Evolutionary conservation across 1,140 invertebrate species (phyloP), one percentile per base, ranked within the genome.

Genomic region (Bicyclus anynana): DNA sequence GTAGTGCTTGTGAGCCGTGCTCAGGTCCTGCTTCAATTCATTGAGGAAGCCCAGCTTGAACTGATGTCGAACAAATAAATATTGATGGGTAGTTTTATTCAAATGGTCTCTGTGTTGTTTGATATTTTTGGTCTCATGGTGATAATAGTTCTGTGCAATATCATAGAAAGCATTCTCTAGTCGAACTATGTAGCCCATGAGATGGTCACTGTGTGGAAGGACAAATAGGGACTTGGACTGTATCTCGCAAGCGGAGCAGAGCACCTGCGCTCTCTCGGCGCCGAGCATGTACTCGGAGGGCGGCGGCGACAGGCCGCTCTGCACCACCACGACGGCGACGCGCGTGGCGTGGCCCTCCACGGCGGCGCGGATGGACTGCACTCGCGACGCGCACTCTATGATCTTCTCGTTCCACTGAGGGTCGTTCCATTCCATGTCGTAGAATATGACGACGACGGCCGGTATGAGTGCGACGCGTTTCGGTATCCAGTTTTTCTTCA

Each of bases 41-140:
- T 96, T 96, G 37, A 98, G 93, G 89, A 98, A 99, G n/a, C 94
- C 98, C 77, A 99, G 94, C 90, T 99, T 99, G 77, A 98, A 99
- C 71, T 98, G 96, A 90, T 99, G 97, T 17, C 98, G 90, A 2
- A 99, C 96, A 91, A 97, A 97, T 14, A 99, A 89, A 67, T 95
- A 94, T 74, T 96, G 95, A 89, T 99, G 97, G 12, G 94, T 95
- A 9, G 94, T 96, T 90, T 97, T 97, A 71, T 97, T 97, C 9
- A 99, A 90, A 72, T 97, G 94, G 77, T 98, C 97, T 64, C 94
- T 91, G 83, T 98, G 97, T 33, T 92, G 92, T 83, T 97, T 96
- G 5, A 99, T 93, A 51, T 93, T 92, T 72, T 95, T 93, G n/a
- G 95, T 93, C 89, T 97, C 95, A 53, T 94, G 93, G 60, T 96